A percentile compares a stretch with the other conserved stretches of the same genome.
Conservation (phyloP, 2,113 vertebrate species). For the Stegostoma tigrinum region DNA sequence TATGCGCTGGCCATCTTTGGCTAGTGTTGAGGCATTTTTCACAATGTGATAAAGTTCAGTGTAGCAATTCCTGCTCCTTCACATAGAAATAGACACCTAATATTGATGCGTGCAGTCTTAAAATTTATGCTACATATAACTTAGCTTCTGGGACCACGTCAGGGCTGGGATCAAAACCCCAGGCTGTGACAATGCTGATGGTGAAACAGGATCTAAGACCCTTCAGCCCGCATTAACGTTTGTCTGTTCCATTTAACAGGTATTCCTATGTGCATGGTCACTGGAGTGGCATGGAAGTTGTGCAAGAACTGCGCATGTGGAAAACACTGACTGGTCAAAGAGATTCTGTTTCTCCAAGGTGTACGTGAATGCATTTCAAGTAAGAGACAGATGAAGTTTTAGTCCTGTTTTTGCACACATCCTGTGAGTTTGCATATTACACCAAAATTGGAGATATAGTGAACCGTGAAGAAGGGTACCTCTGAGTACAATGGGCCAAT, state of each 20-base stretch:
- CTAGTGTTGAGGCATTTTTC: background rate
- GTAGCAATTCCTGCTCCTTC: background rate
- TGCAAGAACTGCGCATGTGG: background rate
- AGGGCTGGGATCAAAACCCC: background rate
- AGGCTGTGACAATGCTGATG: background rate
- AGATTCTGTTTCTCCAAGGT: background rate
- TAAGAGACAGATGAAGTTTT: background rate
- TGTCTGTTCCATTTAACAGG: background rate
- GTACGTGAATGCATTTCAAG: background rate
- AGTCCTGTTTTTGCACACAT: background rate
- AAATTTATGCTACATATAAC: background rate
- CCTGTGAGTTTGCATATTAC: too few relatives aligned
- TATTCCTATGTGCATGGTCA: background rate
- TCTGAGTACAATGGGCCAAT: too few relatives aligned
- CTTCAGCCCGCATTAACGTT: background rate
- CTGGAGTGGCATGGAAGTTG: background rate
- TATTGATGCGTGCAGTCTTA: background rate
- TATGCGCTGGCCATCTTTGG: background rate
- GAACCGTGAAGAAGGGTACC: too few relatives aligned
- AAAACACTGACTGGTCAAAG: background rate
- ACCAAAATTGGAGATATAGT: too few relatives aligned
- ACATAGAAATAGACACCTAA: background rate
- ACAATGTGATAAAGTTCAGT: background rate
- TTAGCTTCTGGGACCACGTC: background rate
- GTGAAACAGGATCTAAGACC: background rate